Evolutionary conservation across 2,888 invertebrate genomes (phyloP).

Genomic region (Troilus luridus): DNA sequence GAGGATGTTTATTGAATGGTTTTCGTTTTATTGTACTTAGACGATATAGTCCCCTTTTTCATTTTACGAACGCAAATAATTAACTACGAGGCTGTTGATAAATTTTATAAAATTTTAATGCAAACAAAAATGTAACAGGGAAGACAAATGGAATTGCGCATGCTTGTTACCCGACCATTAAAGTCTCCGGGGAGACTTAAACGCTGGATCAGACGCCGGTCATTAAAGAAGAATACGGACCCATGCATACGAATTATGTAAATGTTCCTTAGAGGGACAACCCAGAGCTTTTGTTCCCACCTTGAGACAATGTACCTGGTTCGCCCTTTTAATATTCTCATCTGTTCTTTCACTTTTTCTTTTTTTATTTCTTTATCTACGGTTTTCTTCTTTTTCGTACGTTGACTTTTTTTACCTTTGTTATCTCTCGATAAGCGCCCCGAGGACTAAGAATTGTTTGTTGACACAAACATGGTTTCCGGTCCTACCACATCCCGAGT

Average conservation of each 20-base stretch:
- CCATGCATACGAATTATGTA: conserved; percentile 54
- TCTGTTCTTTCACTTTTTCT: neutral
- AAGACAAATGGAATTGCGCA: conserved; percentile 26
- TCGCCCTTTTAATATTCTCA: conserved; percentile 46
- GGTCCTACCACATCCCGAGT: neutral
- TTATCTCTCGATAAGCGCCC: conserved; percentile 26
- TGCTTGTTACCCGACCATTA: conserved; percentile 48
- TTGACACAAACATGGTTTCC: conserved; percentile 36
- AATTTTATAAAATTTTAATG: neutral
- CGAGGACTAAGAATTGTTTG: neutral
- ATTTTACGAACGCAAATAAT: neutral
- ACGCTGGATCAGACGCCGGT: conserved; percentile 42
- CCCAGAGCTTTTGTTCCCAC: conserved; percentile 43
- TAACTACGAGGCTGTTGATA: neutral
- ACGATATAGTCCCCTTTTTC: neutral
- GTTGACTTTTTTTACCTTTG: neutral
- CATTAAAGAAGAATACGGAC: conserved; percentile 51
- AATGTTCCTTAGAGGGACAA: conserved; percentile 43
- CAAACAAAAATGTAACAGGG: neutral
- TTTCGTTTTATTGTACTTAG: neutral
- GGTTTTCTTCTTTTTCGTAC: conserved; percentile 33
- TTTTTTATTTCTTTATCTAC: conserved; percentile 22
- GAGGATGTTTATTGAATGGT: neutral
- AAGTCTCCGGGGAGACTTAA: conserved; percentile 54
- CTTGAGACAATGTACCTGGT: conserved; percentile 44